phyloP scores from a whole-genome alignment of 2,797 vertebrate species.

The Chaunax sp. region DNA sequence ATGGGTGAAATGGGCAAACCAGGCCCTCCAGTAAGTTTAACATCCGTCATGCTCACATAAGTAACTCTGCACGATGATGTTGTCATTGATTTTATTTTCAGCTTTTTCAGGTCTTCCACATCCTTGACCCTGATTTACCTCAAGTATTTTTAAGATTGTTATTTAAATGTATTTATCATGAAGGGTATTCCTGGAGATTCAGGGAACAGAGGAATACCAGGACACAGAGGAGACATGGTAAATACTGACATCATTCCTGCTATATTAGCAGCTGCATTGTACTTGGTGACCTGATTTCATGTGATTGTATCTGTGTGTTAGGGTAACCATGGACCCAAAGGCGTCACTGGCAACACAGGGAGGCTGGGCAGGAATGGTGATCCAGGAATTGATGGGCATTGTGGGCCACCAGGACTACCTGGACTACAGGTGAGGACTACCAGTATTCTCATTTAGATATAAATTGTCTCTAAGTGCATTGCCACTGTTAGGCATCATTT shows the following conservation, averaged over 20 bases:
- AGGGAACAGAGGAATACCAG: constrained; percentile 78
- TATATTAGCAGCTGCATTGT: not conserved
- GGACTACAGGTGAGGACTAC: constrained; percentile 79
- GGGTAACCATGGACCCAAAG: constrained; percentile 82
- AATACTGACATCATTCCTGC: constrained; percentile 18
- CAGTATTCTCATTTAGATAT: not conserved
- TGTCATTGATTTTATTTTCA: not conserved
- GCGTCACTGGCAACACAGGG: constrained; percentile 77
- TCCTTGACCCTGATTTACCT: not conserved
- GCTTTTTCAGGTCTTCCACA: not conserved
- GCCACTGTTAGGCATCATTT: not conserved
- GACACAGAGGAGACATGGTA: constrained; percentile 81
- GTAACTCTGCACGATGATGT: not conserved
- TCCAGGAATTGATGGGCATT: constrained; percentile 77
- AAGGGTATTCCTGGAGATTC: constrained; percentile 84
- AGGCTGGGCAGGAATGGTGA: constrained; percentile 76
- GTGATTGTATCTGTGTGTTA: constrained; percentile 44
- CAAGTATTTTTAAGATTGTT: not conserved
- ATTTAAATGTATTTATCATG: constrained; percentile 3
- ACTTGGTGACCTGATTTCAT: not conserved
- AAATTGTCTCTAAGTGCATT: not conserved
- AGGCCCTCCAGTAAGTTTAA: constrained; percentile 82
- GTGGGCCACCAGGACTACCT: constrained; percentile 77
- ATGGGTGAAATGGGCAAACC: constrained; percentile 83
- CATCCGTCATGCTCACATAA: not conserved